phyloP scores from a whole-genome alignment of 2,888 invertebrate species.

The Zaprionus lineosus region DNA sequence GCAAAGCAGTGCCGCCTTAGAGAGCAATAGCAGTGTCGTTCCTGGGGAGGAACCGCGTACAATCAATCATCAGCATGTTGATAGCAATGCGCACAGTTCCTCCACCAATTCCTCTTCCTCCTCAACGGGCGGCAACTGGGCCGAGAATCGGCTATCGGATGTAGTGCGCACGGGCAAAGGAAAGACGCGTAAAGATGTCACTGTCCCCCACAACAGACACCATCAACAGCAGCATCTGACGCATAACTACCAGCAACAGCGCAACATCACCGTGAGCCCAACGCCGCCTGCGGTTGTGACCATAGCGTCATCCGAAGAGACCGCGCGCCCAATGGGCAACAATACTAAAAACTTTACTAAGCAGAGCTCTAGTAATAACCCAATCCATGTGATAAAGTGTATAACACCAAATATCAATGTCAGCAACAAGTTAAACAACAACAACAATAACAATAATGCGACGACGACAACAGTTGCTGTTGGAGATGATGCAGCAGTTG shows the following conservation, averaged over 20 bases:
- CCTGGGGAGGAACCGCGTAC: conserved; percentile 52
- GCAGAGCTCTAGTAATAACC: conserved; percentile 79
- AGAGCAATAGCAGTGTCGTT: conserved; percentile 28
- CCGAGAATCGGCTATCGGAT: conserved; percentile 88
- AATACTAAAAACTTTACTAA: conserved; percentile 77
- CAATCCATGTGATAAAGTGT: conserved; percentile 83
- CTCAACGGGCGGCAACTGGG: conserved; percentile 80
- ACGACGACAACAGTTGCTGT: conserved; percentile 31
- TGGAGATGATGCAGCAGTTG: conserved; percentile 36
- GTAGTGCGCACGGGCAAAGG: conserved; percentile 86
- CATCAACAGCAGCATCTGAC: conserved; percentile 48
- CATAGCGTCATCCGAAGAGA: conserved; percentile 74
- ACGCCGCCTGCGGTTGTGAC: conserved; percentile 62
- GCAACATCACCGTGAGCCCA: conserved; percentile 62
- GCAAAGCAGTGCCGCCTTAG: conserved; percentile 19
- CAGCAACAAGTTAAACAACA: conserved; percentile 63
- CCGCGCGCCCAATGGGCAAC: conserved; percentile 84
- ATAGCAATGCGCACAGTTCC: conserved; percentile 69
- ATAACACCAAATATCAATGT: conserved; percentile 81
- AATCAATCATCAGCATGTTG: conserved; percentile 52
- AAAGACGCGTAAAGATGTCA: conserved; percentile 80
- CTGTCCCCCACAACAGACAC: conserved; percentile 58
- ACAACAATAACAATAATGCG: conserved; percentile 48
- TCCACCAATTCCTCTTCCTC: conserved; percentile 36
- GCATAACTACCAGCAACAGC: conserved; percentile 42